Conservation (phyloP, 2,888 invertebrate genomes). For the Steinernema hermaphroditum region DNA sequence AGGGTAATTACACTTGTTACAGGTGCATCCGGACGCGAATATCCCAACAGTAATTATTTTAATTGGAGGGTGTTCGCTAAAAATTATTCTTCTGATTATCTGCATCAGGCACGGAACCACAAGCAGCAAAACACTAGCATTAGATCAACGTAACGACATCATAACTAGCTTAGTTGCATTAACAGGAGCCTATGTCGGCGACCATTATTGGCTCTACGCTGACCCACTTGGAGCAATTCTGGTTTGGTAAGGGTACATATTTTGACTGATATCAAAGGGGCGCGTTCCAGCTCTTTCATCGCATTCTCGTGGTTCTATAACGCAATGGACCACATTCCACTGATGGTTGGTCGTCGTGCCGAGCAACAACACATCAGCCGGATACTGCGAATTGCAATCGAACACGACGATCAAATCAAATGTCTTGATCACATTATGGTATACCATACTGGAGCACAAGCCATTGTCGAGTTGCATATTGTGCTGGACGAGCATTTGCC, state of each 20-base stretch:
- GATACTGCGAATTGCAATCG: conserved; percentile 60
- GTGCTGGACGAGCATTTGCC: conserved; percentile 68
- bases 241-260: conserved; percentile 55
- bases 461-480: conserved; percentile 66
- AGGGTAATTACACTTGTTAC: conserved; percentile 37
- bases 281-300: conserved; percentile 57
- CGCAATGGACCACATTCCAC: conserved; percentile 60
- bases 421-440: conserved; percentile 69
- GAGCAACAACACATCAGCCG: conserved; percentile 57
- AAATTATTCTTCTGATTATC: conserved; percentile 55
- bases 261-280: not conserved
- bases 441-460: conserved; percentile 70
- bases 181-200: conserved; percentile 68
- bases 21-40: conserved; percentile 62
- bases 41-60: conserved; percentile 55
- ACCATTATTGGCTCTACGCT: conserved; percentile 67
- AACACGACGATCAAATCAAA: conserved; percentile 63
- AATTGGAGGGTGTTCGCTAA: conserved; percentile 53
- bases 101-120: conserved; percentile 56
- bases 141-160: conserved; percentile 71
- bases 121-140: conserved; percentile 62
- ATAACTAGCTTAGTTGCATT: conserved; percentile 69
- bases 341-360: conserved; percentile 59
- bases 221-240: conserved; percentile 70
- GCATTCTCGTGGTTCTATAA: conserved; percentile 63